Percentiles rank a stretch among this genome's conserved stretches.
phyloP scores from a whole-genome alignment of 2,888 invertebrate species.

The Stenolophus ochropezus region DNA sequence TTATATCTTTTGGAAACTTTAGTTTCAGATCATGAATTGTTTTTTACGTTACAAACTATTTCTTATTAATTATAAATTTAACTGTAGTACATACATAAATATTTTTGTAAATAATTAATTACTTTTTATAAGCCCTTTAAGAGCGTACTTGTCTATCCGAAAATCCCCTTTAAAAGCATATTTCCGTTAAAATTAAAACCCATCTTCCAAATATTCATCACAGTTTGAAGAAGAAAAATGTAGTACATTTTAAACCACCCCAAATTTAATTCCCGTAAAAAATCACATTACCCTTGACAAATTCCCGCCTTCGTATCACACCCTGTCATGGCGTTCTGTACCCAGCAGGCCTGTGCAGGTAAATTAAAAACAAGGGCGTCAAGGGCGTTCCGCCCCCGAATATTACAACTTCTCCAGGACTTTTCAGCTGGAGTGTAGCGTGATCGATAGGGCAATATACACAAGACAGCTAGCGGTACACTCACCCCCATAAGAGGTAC shows the following conservation, averaged over 20 bases:
- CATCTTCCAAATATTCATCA: constrained; percentile 9
- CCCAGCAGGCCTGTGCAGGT: constrained; percentile 7
- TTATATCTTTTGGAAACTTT: no score
- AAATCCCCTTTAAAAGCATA: not conserved
- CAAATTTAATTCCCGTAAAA: constrained; percentile 35
- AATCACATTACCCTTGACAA: constrained; percentile 44
- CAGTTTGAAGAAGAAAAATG: constrained; percentile 18
- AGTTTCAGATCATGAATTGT: no score
- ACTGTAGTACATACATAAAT: no score
- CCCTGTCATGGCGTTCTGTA: not conserved
- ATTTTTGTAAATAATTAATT: not conserved
- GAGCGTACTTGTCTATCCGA: not conserved
- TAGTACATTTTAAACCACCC: constrained; percentile 5
- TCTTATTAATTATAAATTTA: no score
- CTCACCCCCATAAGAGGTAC: not conserved
- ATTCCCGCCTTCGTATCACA: constrained; percentile 45
- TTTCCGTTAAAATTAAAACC: constrained; percentile 1
- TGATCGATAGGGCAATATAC: constrained; percentile 48
- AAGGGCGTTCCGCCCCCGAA: not conserved
- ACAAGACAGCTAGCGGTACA: constrained; percentile 27
- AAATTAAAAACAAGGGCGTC: constrained; percentile 39
- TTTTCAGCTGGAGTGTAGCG: constrained; percentile 30
- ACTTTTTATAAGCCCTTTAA: not conserved
- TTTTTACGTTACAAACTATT: no score
- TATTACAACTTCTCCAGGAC: constrained; percentile 44